phyloP scores from a whole-genome alignment of 2,797 vertebrate species.

The Lemur catta region DNA sequence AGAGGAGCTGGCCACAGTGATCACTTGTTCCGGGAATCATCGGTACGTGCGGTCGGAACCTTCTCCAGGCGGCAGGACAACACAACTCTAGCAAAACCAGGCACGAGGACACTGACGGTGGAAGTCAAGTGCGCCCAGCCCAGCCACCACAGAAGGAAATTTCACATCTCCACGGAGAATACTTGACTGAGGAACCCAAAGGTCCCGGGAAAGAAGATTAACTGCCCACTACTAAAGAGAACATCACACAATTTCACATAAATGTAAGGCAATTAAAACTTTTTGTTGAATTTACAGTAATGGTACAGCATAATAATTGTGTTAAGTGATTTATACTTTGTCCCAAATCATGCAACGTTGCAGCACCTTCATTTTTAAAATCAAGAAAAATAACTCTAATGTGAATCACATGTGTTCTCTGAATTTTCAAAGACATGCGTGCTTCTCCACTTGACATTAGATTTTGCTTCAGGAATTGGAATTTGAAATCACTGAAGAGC shows the following conservation, averaged over 20 bases:
- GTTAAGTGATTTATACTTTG: not conserved
- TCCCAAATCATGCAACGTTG: not conserved
- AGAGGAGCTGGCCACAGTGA: not conserved
- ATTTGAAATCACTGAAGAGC: not conserved
- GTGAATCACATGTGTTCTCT: not conserved
- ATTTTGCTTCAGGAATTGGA: not conserved
- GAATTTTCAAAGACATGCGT: not conserved
- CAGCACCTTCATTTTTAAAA: not conserved
- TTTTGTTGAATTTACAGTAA: not conserved
- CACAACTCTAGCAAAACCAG: not conserved
- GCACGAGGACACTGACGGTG: not conserved
- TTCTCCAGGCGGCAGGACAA: not conserved
- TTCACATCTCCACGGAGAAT: not conserved
- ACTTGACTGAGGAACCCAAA: not conserved
- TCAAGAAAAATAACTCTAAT: not conserved
- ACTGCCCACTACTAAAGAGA: not conserved
- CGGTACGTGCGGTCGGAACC: accelerated
- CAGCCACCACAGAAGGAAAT: not conserved
- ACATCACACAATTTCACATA: not conserved
- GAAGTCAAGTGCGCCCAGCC: not conserved
- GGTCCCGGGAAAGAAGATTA: not conserved
- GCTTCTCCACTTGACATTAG: not conserved
- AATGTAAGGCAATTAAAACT: not conserved
- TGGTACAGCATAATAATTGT: not conserved
- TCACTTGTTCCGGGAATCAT: not conserved